Evolutionary conservation across 2,113 vertebrate species (phyloP).

Genomic region (Catagonus wagneri): DNA sequence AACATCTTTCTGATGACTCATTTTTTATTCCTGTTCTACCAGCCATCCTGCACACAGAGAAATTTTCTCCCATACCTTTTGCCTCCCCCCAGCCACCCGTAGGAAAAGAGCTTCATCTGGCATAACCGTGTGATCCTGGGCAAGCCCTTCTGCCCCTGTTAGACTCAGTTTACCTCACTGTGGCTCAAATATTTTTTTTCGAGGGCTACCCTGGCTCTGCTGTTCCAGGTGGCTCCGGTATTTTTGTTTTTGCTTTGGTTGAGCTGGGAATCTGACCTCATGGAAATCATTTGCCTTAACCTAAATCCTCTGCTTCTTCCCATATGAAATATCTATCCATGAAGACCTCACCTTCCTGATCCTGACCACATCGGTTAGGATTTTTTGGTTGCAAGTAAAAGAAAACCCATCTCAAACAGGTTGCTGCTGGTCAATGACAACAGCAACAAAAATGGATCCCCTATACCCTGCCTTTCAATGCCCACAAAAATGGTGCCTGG

Average conservation of each 20-base stretch:
- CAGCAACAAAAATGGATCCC: not conserved
- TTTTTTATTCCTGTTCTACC: not conserved
- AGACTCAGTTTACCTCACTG: not conserved
- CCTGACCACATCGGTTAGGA: not conserved
- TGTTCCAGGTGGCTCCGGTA: not conserved
- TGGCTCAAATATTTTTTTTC: not conserved
- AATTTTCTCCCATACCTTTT: not conserved
- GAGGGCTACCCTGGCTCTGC: not conserved
- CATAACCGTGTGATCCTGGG: not conserved
- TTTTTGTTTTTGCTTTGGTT: not conserved
- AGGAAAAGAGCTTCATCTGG: not conserved
- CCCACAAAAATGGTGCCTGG: not conserved
- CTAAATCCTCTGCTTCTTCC: not conserved
- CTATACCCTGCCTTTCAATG: not conserved
- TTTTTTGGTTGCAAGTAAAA: not conserved
- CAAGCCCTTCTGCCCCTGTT: not conserved
- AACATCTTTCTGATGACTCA: slow-evolving; percentile 17
- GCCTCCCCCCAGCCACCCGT: not conserved
- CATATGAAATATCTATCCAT: not conserved
- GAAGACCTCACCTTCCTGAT: not conserved
- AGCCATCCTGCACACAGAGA: not conserved
- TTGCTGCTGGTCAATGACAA: not conserved
- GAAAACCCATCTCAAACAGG: not conserved
- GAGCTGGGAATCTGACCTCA: not conserved
- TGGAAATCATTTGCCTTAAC: not conserved